phyloP scores from a whole-genome alignment of 2,113 vertebrate species.

The Eulacestoma nigropectus region DNA sequence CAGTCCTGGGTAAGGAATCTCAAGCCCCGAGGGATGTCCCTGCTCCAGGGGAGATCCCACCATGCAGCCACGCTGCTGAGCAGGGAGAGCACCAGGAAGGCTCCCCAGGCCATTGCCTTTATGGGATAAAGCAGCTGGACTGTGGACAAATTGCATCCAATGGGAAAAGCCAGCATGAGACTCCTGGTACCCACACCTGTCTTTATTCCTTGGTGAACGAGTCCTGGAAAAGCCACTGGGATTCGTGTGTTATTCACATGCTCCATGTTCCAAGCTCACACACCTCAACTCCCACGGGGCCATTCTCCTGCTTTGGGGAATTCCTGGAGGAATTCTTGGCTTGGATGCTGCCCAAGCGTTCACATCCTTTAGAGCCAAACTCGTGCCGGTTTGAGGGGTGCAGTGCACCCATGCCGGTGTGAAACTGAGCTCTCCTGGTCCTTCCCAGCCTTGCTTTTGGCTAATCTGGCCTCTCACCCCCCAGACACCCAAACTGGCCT shows the following conservation, averaged over 20 bases:
- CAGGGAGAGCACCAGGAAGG: not conserved
- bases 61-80: not conserved
- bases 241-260: rapidly evolving
- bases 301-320: not conserved
- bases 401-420: rapidly evolving
- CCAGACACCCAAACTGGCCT: not conserved
- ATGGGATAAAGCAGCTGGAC: not conserved
- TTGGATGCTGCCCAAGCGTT: not conserved
- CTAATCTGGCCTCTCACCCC: not conserved
- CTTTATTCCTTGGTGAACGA: not conserved
- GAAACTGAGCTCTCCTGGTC: not conserved
- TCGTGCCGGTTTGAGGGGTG: not conserved
- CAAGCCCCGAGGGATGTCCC: not conserved
- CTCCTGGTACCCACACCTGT: too few species aligned
- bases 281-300: rapidly evolving
- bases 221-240: not conserved
- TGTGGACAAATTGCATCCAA: not conserved
- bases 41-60: too few species aligned
- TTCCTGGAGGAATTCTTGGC: not conserved
- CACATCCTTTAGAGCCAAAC: too few species aligned
- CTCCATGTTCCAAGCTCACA: rapidly evolving
- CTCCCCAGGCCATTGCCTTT: not conserved
- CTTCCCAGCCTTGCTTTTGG: not conserved
- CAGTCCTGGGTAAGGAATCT: not conserved
- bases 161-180: not conserved